These are phyloP conservation scores for Oncorhynchus tshawytscha DNA, from an alignment of 2,113 vertebrate genomes.

Conservation along the genomic window DNA sequence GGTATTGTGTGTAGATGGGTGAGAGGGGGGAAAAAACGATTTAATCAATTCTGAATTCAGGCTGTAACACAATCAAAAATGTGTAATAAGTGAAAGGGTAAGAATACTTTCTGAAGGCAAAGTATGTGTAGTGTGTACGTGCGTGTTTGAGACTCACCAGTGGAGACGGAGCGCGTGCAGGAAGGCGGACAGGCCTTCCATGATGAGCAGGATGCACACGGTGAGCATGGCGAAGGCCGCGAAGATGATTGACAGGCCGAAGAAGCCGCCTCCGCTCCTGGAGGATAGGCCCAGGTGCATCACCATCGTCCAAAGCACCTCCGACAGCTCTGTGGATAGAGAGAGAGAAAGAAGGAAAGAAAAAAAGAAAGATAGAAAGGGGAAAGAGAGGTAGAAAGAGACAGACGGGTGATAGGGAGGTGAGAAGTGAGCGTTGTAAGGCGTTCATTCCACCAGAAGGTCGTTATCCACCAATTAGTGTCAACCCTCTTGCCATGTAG, in stretches of 20 bases:
- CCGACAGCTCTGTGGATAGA: conserved; percentile 80
- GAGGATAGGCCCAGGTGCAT: conserved; percentile 84
- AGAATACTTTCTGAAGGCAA: too few relatives aligned
- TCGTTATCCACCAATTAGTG: too few relatives aligned
- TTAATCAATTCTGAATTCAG: too few relatives aligned
- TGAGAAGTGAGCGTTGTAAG: not conserved
- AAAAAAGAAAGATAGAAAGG: not conserved
- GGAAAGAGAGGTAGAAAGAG: not conserved
- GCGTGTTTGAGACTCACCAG: conserved; percentile 79
- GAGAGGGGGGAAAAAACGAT: too few relatives aligned
- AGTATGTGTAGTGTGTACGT: not conserved
- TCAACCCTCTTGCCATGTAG: not conserved
- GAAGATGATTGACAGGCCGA: conserved; percentile 87
- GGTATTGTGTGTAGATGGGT: too few relatives aligned
- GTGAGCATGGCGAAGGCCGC: conserved; percentile 87
- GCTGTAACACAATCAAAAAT: too few relatives aligned
- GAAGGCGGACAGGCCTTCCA: conserved; percentile 97
- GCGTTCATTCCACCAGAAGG: too few relatives aligned
- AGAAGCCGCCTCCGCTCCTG: conserved; percentile 79
- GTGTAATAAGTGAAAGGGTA: too few relatives aligned
- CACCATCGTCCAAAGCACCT: conserved; percentile 95
- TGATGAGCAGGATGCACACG: conserved; percentile 91
- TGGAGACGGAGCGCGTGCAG: conserved; percentile 93
- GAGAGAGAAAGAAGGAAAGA: not conserved
- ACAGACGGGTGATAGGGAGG: not conserved